Evolutionary conservation across 2,888 invertebrate genomes (phyloP), one percentile per base, ranked within the genome.

Genomic region (Unio delphinus): DNA sequence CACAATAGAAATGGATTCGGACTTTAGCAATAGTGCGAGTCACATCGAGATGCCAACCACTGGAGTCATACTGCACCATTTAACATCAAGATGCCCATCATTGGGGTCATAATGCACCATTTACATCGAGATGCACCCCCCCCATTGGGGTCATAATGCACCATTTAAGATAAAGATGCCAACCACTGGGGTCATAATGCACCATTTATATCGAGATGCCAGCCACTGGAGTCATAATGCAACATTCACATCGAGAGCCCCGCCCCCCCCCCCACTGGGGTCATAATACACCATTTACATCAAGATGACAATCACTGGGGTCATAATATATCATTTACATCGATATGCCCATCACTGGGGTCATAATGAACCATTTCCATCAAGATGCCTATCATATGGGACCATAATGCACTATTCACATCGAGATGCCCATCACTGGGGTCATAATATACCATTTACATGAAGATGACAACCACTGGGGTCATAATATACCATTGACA

Each of bases 1-100:
- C 67, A 67, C 70, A 70, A 55, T 70, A 70, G n/a, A n/a, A 70
- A 7, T 60, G 30, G 23, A 55, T 62, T 45, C 68, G 60, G 3
- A 71, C 45, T 57, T 61, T 67, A 5, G 18, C 55, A 34, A 67
- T 55, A 1, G 71, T 71, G 56, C 68, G 67, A 15, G 11, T 64
- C 11, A 71, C 55, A 2, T 68, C 68, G 11, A 68, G 55, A 54
- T 72, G 71, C 3, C 64, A 64, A 15, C 65, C 3, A 45, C 59
- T 18, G 20, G 30, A 61, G 23, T 62, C 55, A 45, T 71, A 65
- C 54, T 71, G 67, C 8, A 30, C 56, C 57, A 26, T 62, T 28
- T 57, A 23, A 71, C 55, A 2, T 68, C 68, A 20, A 68, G 55
- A 54, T 72, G 71, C 0, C 64, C 68, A 15, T 65, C 3, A 45